Evolutionary conservation across 2,797 vertebrate genomes (phyloP).

Genomic region (Cossypha caffra): DNA sequence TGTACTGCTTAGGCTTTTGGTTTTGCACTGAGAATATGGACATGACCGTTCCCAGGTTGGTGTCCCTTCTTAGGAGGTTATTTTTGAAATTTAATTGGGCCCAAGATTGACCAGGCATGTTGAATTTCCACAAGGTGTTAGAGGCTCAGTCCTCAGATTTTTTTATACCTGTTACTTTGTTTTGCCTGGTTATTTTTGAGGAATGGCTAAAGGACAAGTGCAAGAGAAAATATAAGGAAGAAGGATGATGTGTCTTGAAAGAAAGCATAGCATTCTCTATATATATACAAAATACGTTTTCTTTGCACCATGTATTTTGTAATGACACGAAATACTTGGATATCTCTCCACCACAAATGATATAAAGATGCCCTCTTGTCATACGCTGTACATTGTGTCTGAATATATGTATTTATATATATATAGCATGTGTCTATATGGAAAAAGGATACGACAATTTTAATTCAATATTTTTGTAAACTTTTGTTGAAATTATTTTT

Average conservation of each 20-base stretch:
- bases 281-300: neutral
- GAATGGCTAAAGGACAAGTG: neutral
- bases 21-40: neutral
- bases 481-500: neutral
- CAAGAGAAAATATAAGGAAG: neutral
- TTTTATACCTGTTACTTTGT: neutral
- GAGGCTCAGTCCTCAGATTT: neutral
- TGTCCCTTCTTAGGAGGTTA: neutral
- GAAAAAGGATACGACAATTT: neutral
- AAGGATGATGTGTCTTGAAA: neutral
- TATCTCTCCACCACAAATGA: neutral
- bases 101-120: neutral
- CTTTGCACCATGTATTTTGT: neutral
- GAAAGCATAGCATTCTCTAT: neutral
- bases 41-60: neutral
- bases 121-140: neutral
- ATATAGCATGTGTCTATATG: neutral
- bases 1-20: neutral
- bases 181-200: neutral
- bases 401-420: fast-evolving
- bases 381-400: neutral
- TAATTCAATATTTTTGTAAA: neutral
- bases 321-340: neutral
- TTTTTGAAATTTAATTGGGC: neutral
- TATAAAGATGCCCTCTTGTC: neutral